Conservation (phyloP, 2,888 invertebrate genomes). For the Smittia sp. region DNA sequence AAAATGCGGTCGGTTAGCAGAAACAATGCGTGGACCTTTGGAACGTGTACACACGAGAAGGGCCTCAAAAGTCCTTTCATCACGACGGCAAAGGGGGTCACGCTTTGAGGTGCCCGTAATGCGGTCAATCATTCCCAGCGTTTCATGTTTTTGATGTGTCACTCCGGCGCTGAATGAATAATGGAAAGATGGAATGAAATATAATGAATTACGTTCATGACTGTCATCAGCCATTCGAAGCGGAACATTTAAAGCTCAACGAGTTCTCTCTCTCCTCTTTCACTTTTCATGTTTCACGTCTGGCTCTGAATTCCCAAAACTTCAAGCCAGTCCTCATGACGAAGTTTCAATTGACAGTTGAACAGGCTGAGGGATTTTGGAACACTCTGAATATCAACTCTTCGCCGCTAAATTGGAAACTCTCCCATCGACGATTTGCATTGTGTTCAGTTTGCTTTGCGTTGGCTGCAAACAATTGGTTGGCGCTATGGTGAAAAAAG, state of each 20-base stretch:
- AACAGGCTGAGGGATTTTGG: neutral
- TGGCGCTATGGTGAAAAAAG: neutral
- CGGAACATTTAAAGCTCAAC: neutral
- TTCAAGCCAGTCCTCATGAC: neutral
- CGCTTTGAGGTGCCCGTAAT: neutral
- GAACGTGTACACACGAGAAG: neutral
- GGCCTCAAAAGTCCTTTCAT: constrained; percentile 6
- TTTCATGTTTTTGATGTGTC: constrained; percentile 13
- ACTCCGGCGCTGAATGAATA: neutral
- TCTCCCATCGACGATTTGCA: neutral
- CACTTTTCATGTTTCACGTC: neutral
- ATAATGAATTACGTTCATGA: constrained; percentile 21
- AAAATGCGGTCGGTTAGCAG: neutral
- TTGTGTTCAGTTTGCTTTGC: neutral
- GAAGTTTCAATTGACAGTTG: neutral
- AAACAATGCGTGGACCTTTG: neutral
- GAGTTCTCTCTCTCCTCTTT: neutral
- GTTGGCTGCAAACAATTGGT: neutral
- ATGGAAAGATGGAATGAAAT: neutral
- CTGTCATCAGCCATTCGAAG: constrained; percentile 15
- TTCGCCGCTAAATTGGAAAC: neutral
- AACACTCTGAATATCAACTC: neutral
- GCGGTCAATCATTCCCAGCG: neutral
- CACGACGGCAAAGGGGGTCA: neutral
- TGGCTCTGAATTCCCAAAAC: neutral